These are phyloP conservation scores for Cryptomyrus ogoouensis DNA, from an alignment of 2,113 vertebrate genomes.

Conservation along the genomic window DNA sequence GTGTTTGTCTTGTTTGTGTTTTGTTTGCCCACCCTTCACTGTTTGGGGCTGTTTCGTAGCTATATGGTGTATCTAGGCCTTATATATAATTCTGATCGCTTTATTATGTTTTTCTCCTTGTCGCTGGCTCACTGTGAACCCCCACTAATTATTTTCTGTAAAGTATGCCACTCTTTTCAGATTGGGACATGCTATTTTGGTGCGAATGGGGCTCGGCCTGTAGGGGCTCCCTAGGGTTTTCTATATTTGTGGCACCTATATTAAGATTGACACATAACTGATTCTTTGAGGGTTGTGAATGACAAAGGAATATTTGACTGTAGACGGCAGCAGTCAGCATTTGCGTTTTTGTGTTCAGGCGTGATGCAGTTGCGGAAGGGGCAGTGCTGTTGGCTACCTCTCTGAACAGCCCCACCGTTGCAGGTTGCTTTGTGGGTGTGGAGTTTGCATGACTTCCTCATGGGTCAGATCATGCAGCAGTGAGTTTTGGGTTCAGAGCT, in stretches of 20 bases:
- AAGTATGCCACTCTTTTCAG: background rate
- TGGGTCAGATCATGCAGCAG: background rate
- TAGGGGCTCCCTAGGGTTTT: background rate
- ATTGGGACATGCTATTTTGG: background rate
- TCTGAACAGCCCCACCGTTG: background rate
- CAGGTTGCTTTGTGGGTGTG: background rate
- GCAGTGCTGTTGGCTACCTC: background rate
- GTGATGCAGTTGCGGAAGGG: background rate
- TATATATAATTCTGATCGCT: background rate
- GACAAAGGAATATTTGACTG: background rate
- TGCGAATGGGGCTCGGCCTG: background rate
- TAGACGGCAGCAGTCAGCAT: background rate
- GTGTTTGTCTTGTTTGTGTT: background rate
- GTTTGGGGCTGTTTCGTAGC: background rate
- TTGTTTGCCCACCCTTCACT: background rate
- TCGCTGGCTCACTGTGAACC: no score
- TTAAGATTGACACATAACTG: constrained; percentile 6
- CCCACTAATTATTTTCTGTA: background rate
- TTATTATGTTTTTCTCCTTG: background rate
- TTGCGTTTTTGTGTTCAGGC: background rate
- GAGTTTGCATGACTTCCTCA: background rate
- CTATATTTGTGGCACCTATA: background rate
- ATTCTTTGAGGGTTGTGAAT: constrained; percentile 1
- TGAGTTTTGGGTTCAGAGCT: background rate
- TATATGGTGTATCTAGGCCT: background rate